Percentiles rank a stretch among this genome's conserved stretches.
phyloP scores from a whole-genome alignment of 2,797 vertebrate species.

The Coregonus sp. region DNA sequence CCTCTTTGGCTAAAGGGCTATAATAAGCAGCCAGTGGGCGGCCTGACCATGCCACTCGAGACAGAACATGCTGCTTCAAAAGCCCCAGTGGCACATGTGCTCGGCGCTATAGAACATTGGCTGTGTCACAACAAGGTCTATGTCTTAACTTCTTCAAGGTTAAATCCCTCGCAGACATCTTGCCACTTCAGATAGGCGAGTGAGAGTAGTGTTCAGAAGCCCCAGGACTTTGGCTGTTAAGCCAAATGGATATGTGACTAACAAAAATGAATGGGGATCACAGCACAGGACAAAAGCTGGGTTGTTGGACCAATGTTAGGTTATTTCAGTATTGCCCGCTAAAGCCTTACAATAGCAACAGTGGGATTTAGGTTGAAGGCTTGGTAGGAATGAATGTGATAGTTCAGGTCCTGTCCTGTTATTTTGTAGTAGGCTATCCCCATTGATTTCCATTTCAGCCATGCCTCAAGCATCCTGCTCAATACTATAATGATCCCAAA shows the following conservation, averaged over 20 bases:
- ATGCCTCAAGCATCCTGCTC: too few relatives aligned
- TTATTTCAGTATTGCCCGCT: conserved; percentile 19
- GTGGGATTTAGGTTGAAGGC: conserved; percentile 25
- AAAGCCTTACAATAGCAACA: conserved; percentile 15
- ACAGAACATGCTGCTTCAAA: conserved; percentile 30
- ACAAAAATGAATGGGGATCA: conserved; percentile 23
- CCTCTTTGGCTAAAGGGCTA: conserved; percentile 39
- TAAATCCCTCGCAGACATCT: conserved; percentile 17
- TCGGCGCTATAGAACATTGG: conserved; percentile 24
- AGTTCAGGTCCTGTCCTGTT: conserved; percentile 10
- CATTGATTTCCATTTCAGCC: not conserved
- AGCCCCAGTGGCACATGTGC: conserved; percentile 8
- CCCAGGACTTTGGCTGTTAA: conserved; percentile 1
- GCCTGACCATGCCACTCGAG: conserved; percentile 50
- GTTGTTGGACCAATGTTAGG: conserved; percentile 31
- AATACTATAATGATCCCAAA: conserved; percentile 18
- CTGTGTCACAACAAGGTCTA: conserved; percentile 14
- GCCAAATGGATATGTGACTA: conserved; percentile 34
- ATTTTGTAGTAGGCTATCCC: conserved; percentile 12
- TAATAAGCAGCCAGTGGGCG: conserved; percentile 54
- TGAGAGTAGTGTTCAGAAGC: not conserved
- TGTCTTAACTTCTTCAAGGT: conserved; percentile 11
- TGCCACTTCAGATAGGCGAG: not conserved
- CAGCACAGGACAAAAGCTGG: not conserved
- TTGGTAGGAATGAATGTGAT: conserved; percentile 17